Evolutionary conservation across 2,797 vertebrate genomes (phyloP), one percentile per base, ranked within the genome.

Genomic region (Glossophaga mutica): DNA sequence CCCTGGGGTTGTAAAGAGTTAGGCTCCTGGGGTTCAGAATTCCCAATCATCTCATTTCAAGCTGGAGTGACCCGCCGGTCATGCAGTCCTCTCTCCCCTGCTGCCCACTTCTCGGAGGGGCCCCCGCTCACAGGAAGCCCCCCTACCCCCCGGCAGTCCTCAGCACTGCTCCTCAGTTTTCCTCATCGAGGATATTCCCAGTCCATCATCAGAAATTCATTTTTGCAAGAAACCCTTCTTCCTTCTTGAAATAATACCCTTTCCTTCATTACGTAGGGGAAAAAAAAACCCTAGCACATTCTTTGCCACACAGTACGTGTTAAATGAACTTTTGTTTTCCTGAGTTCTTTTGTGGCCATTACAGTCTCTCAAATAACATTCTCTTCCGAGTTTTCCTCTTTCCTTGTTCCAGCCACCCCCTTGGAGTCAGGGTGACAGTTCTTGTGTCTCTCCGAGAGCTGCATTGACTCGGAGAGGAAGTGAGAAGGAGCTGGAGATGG

Each of bases 331-430:
- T 93, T 46, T 34, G 62, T 74, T 94, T 94, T 46, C 46, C 57
- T 71, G 77, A 81, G 76, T 87, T 94, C 71, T 87, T 92, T 85
- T 91, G 57, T 26, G 90, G 52, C 46, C 90, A 71, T 91, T 62
- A 26, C 21, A 59, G 32, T 37, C 9, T 92, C 59, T 76, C 65
- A 79, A 92, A 67, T 44, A 62, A 71, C 34, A 82, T 34, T 68
- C 90, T 57, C 67, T 71, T 90, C 77, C 59, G 44, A 78, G 34
- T 85, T 92, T 85, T 67, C 19, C 68, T 90, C 52, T 94, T 50
- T 87, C 94, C 50, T n/a, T 74, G 39, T 46, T 92, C 86, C 73
- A 94, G 7, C 52, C 46, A 42, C 87, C 67, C 85, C 59, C 73
- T 94, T 68, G 48, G 86, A 92, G 65, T 90, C 39, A 42, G 42